Evolutionary conservation across 2,888 invertebrate genomes (phyloP).

Genomic region (Caenorhabditis macrosperma): DNA sequence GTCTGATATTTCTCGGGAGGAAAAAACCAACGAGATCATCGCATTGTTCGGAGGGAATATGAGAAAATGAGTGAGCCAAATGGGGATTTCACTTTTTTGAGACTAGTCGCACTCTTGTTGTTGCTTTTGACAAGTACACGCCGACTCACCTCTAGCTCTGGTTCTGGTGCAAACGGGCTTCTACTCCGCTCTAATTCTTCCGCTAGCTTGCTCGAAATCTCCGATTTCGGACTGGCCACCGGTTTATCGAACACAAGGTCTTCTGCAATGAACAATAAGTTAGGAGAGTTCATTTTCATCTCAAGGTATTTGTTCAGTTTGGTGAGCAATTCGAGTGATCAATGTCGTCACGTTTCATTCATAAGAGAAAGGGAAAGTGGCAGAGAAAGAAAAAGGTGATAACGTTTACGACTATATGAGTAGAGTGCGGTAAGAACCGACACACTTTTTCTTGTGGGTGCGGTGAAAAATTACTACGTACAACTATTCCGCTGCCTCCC

Average conservation of each 20-base stretch:
- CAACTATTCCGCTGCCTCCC: too few species aligned
- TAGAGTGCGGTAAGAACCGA: conserved; percentile 44
- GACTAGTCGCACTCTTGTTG: not conserved
- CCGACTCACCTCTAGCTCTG: conserved; percentile 26
- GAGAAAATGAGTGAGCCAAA: too few species aligned
- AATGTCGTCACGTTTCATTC: conserved; percentile 10
- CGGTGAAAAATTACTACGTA: not conserved
- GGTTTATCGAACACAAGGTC: conserved; percentile 48
- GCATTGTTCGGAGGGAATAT: too few species aligned
- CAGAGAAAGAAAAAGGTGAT: conserved; percentile 1
- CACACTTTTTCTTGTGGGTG: conserved; percentile 1
- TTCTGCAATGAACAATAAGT: too few species aligned
- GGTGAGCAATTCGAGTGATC: conserved; percentile 34
- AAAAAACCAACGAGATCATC: not conserved
- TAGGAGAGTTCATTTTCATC: not conserved
- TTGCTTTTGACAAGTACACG: not conserved
- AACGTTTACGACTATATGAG: conserved; percentile 42
- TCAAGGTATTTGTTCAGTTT: not conserved
- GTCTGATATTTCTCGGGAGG: too few species aligned
- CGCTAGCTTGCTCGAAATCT: conserved; percentile 51
- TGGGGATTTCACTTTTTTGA: not conserved
- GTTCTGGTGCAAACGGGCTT: conserved; percentile 10
- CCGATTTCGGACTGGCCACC: conserved; percentile 53
- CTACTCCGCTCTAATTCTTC: conserved; percentile 50
- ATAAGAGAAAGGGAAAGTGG: not conserved